Conservation (phyloP, 2,797 vertebrate genomes). For the Pipistrellus kuhlii region DNA sequence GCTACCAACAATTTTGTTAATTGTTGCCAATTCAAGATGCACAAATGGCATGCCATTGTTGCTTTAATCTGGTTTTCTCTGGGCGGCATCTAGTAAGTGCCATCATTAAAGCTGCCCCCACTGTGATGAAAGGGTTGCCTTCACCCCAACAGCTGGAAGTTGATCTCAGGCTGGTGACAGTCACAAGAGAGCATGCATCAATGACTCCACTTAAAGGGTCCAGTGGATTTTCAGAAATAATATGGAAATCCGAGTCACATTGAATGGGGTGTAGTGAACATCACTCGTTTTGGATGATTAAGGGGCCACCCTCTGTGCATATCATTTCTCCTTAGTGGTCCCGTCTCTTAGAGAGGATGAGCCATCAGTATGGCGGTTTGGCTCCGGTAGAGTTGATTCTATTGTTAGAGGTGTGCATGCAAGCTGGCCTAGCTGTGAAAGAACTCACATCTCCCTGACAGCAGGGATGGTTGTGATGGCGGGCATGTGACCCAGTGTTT, state of each 20-base stretch:
- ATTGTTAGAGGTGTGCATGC: fast-evolving
- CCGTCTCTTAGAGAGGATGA: not conserved
- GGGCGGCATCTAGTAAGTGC: not conserved
- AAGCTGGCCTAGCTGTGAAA: not conserved
- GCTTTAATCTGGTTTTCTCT: not conserved
- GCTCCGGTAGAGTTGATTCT: not conserved
- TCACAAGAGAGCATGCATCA: not conserved
- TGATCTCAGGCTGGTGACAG: not conserved
- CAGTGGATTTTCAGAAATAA: not conserved
- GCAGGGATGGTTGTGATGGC: fast-evolving
- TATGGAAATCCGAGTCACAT: not conserved
- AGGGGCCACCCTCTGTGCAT: not conserved
- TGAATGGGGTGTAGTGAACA: not conserved
- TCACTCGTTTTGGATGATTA: not conserved
- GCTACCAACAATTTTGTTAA: not conserved
- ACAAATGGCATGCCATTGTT: not conserved
- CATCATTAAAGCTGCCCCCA: not conserved
- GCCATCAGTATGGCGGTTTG: no score
- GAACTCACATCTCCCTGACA: not conserved
- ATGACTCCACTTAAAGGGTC: not conserved
- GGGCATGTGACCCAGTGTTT: fast-evolving
- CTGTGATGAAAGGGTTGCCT: not conserved
- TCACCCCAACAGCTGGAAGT: not conserved
- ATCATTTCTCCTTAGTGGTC: not conserved
- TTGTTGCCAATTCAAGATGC: not conserved